phyloP scores from a whole-genome alignment of 2,797 vertebrate genomes.

The Nyctalus aviator region DNA sequence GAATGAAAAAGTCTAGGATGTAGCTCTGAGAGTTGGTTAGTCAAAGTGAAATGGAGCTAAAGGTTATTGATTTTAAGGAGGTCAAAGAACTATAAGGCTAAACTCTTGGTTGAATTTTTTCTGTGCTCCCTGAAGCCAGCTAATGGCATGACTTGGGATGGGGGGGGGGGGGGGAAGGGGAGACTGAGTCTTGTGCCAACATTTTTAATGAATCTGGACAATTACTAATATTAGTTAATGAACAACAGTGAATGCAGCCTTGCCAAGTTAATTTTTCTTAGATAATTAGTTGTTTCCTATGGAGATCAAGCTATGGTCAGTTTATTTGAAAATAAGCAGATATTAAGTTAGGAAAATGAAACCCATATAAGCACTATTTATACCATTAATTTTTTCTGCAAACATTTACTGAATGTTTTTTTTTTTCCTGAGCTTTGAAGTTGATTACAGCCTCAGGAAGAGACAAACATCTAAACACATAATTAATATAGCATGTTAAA shows the following conservation, averaged over 20 bases:
- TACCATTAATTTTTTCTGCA: constrained; percentile 58
- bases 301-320: constrained; percentile 66
- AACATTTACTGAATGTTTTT: constrained; percentile 50
- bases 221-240: constrained; percentile 75
- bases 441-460: constrained; percentile 8
- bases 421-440: constrained; percentile 54
- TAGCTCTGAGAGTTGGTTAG: constrained; percentile 14
- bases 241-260: constrained; percentile 57
- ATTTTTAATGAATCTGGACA: constrained; percentile 60
- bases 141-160: constrained; percentile 45
- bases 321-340: constrained; percentile 72
- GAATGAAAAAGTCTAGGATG: constrained; percentile 49
- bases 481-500: neutral
- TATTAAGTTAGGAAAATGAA: constrained; percentile 73
- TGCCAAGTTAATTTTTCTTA: constrained; percentile 75
- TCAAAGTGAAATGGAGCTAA: constrained; percentile 56
- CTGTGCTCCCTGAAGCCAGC: constrained; percentile 29
- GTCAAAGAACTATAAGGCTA: constrained; percentile 38
- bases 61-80: constrained; percentile 37
- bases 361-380: constrained; percentile 43
- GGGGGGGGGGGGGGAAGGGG: neutral
- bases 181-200: constrained; percentile 49
- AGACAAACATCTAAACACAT: constrained; percentile 15
- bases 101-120: constrained; percentile 52
- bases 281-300: constrained; percentile 73